A percentile compares a stretch with the other conserved stretches of the same genome.
Evolutionary conservation across 92 coral and sea anemone species (phyloP).

Genomic region (Epizoanthus stellaris): DNA sequence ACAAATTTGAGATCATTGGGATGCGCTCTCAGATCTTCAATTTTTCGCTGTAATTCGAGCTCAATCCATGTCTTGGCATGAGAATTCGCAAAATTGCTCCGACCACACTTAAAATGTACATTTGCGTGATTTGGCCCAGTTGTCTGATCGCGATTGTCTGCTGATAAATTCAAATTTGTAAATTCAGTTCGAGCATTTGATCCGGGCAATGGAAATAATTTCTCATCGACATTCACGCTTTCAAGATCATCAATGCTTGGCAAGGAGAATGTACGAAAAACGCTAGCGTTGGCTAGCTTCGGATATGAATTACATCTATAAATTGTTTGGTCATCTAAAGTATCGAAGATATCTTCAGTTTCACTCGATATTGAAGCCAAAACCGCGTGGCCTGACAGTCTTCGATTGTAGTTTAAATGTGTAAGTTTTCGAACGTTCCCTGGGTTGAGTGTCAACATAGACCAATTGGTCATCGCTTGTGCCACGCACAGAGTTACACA

Average conservation of each 20-base stretch:
- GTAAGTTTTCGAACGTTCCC: conserved; percentile 87
- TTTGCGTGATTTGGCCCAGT: conserved; percentile 43
- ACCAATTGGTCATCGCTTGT: conserved; percentile 84
- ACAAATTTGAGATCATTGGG: conserved; percentile 85
- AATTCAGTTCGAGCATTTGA: conserved; percentile 44
- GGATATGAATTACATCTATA: conserved; percentile 90
- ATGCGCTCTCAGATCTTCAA: conserved; percentile 75
- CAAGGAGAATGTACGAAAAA: conserved; percentile 86
- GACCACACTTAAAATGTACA: conserved; percentile 5
- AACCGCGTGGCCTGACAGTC: conserved; percentile 52
- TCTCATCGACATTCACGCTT: conserved; percentile 78
- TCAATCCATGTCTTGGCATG: conserved; percentile 1
- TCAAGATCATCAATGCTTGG: conserved; percentile 79
- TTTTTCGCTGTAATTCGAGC: conserved; percentile 63
- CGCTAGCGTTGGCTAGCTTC: conserved; percentile 67
- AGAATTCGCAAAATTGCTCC: conserved; percentile 15
- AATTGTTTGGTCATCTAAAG: conserved; percentile 57
- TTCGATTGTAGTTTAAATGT: conserved; percentile 39
- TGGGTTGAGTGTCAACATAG: conserved; percentile 94
- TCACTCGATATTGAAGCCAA: conserved; percentile 67
- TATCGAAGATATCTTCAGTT: conserved; percentile 70
- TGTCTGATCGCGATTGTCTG: conserved; percentile 42
- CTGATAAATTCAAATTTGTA: conserved; percentile 30
- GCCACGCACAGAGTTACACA: conserved; percentile 80
- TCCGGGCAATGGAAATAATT: conserved; percentile 48